Conservation (phyloP, 2,888 invertebrate genomes). For the Pandemis corylana region DNA sequence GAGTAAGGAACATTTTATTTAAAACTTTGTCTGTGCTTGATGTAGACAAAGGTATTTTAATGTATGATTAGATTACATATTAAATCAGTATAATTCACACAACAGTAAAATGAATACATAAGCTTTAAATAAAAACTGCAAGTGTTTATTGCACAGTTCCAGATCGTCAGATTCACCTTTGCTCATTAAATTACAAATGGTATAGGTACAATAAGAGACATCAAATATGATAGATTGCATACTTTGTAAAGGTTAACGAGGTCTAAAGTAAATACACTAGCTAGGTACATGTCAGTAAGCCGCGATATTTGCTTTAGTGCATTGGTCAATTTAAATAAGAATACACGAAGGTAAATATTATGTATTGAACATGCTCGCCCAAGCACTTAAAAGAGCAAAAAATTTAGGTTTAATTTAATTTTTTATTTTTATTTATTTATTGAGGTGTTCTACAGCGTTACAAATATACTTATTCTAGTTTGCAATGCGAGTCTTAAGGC, state of each 20-base stretch:
- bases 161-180: not conserved
- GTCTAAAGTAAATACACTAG: constrained; percentile 19
- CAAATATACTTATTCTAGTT: too few species aligned
- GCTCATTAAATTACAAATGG: not conserved
- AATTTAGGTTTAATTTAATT: too few species aligned
- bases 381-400: not conserved
- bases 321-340: constrained; percentile 14
- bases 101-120: too few species aligned
- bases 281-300: not conserved
- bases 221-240: not conserved
- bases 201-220: not conserved
- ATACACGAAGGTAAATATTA: not conserved
- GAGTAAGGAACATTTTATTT: constrained; percentile 66
- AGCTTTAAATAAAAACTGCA: too few species aligned
- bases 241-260: constrained; percentile 23
- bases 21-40: not conserved
- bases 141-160: not conserved
- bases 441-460: not conserved
- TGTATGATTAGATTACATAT: too few species aligned
- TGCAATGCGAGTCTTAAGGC: too few species aligned
- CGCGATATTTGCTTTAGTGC: constrained; percentile 29
- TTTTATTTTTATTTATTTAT: not conserved
- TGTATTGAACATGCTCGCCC: not conserved
- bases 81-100: too few species aligned
- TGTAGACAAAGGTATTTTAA: not conserved